Conservation (phyloP, 2,888 invertebrate genomes). For the Hesperia comma region DNA sequence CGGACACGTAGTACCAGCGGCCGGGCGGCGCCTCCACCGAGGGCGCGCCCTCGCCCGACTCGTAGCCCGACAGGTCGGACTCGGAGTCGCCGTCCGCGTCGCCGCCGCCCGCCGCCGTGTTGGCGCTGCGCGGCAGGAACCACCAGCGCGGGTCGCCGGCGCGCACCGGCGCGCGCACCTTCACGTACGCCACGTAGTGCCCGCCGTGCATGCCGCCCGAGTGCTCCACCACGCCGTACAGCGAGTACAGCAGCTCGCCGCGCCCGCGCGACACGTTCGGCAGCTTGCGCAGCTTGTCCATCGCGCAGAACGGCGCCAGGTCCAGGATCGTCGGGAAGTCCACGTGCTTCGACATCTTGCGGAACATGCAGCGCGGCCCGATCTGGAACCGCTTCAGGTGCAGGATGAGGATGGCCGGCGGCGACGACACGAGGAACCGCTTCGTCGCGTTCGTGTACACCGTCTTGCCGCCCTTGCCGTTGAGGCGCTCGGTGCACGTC, state of each 20-base stretch:
- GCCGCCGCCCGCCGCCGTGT: conserved; percentile 76
- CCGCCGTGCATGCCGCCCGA: conserved; percentile 94
- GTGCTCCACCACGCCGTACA: conserved; percentile 98
- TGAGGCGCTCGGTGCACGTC: conserved; percentile 91
- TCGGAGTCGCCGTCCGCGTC: conserved; percentile 79
- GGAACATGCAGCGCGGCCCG: conserved; percentile 87
- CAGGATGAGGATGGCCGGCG: conserved; percentile 96
- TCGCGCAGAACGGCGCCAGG: conserved; percentile 94
- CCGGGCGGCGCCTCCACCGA: conserved; percentile 83
- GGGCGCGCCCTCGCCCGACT: conserved; percentile 75
- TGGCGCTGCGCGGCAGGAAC: conserved; percentile 87
- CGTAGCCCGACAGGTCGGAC: conserved; percentile 82
- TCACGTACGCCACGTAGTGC: conserved; percentile 96
- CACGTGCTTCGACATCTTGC: conserved; percentile 94
- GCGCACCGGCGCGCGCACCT: conserved; percentile 87
- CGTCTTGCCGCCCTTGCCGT: conserved; percentile 87
- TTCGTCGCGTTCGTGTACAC: conserved; percentile 92
- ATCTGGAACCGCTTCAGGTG: conserved; percentile 98
- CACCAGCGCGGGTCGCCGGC: conserved; percentile 88
- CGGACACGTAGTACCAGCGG: conserved; percentile 97
- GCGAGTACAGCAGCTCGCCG: conserved; percentile 90
- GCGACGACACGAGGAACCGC: conserved; percentile 93
- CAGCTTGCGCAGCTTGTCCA: conserved; percentile 85
- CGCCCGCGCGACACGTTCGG: conserved; percentile 86
- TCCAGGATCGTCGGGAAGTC: conserved; percentile 94